phyloP scores from a whole-genome alignment of 2,113 vertebrate genomes.

The Neofelis nebulosa region DNA sequence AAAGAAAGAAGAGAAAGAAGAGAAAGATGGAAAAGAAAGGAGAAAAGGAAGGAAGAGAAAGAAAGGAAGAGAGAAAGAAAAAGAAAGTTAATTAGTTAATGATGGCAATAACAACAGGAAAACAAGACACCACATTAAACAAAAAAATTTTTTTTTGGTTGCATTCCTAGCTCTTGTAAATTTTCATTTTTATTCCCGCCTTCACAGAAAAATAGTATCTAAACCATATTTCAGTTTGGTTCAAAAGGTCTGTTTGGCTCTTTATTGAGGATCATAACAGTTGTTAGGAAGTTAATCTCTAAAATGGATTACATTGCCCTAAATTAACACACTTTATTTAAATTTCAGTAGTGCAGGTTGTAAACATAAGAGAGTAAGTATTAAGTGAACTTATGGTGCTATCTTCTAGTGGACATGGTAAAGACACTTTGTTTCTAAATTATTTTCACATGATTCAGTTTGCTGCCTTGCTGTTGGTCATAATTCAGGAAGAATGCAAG shows the following conservation, averaged over 20 bases:
- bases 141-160: neutral
- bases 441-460: constrained; percentile 24
- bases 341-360: neutral
- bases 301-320: neutral
- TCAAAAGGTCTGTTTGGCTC: neutral
- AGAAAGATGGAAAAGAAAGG: neutral
- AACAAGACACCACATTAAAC: neutral
- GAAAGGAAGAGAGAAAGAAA: neutral
- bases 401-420: neutral
- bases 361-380: neutral
- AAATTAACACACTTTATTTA: neutral
- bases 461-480: neutral
- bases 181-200: constrained; percentile 1
- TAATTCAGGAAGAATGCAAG: neutral
- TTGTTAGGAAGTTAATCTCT: neutral
- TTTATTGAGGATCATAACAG: constrained; percentile 11
- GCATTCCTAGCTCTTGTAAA: neutral
- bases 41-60: neutral
- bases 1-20: neutral
- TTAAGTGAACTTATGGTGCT: neutral
- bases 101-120: neutral
- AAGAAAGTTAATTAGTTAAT: neutral
- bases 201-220: neutral
- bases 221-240: neutral
- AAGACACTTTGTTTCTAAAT: constrained; percentile 13